Conservation (phyloP, 2,888 invertebrate genomes). For the Lasiommata megera region DNA sequence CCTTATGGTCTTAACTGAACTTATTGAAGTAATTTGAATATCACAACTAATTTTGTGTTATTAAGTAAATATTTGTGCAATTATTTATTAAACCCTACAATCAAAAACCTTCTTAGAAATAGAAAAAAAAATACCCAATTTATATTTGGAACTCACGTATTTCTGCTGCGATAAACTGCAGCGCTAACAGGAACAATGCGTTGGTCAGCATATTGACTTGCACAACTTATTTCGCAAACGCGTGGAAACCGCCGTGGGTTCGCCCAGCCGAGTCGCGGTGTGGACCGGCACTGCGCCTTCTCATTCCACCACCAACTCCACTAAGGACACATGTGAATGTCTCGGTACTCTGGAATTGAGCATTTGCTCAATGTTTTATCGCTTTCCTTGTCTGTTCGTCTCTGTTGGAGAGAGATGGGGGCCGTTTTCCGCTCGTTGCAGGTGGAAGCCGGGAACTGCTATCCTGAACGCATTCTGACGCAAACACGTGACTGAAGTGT, state of each 20-base stretch:
- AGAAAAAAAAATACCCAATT: not conserved
- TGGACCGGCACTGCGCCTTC: slow-evolving; percentile 61
- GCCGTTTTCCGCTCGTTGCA: slow-evolving; percentile 20
- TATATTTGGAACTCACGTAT: slow-evolving; percentile 59
- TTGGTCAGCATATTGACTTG: slow-evolving; percentile 58
- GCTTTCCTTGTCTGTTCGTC: slow-evolving; percentile 30
- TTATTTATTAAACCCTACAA: no score
- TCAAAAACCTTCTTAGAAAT: no score
- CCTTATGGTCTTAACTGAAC: no score
- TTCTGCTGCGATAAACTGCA: slow-evolving; percentile 65
- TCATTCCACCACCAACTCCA: slow-evolving; percentile 41
- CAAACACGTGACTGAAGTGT: slow-evolving; percentile 13
- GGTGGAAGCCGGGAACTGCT: slow-evolving; percentile 22
- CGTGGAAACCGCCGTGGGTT: slow-evolving; percentile 43
- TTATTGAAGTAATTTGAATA: no score
- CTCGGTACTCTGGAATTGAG: slow-evolving; percentile 42
- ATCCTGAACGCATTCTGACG: slow-evolving; percentile 22
- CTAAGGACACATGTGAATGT: slow-evolving; percentile 53
- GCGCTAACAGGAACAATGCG: slow-evolving; percentile 53
- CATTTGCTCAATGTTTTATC: slow-evolving; percentile 30
- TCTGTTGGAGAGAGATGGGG: slow-evolving; percentile 26
- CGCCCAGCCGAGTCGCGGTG: slow-evolving; percentile 66
- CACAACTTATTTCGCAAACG: slow-evolving; percentile 52
- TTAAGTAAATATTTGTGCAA: no score
- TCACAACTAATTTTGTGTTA: no score